Percentiles rank a stretch among this genome's conserved stretches.
Evolutionary conservation across 2,888 invertebrate genomes (phyloP).

Genomic region (Melitaea athalia): DNA sequence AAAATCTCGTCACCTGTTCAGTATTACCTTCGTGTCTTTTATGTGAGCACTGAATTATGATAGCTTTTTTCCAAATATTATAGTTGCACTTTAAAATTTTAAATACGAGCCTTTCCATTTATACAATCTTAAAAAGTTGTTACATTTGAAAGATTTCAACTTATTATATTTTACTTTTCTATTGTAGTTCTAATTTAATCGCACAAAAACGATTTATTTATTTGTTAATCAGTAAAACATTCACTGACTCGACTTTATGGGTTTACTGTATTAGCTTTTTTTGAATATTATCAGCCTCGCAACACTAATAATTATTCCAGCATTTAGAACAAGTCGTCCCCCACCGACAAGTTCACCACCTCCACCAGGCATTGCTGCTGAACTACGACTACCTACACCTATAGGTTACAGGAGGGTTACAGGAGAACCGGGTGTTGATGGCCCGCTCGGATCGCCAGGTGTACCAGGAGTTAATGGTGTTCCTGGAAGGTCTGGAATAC

Average conservation of each 20-base stretch:
- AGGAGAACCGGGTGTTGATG: slow-evolving; percentile 81
- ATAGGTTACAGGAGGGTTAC: slow-evolving; percentile 76
- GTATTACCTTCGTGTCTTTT: slow-evolving; percentile 52
- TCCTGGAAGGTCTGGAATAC: slow-evolving; percentile 85
- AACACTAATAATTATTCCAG: slow-evolving; percentile 27
- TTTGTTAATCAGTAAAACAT: too few relatives aligned
- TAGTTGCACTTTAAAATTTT: too few relatives aligned
- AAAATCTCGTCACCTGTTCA: slow-evolving; percentile 84
- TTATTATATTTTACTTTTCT: too few relatives aligned
- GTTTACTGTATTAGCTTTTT: too few relatives aligned
- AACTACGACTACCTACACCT: slow-evolving; percentile 58
- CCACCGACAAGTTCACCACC: slow-evolving; percentile 36
- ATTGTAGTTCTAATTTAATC: too few relatives aligned
- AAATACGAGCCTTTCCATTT: too few relatives aligned
- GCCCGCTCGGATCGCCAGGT: slow-evolving; percentile 83
- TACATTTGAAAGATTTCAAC: too few relatives aligned
- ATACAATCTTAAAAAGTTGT: too few relatives aligned
- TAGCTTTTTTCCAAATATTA: too few relatives aligned
- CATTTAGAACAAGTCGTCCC: slow-evolving; percentile 46
- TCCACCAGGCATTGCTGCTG: slow-evolving; percentile 34
- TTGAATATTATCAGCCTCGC: background rate
- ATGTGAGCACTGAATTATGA: slow-evolving; percentile 43
- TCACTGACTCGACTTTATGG: too few relatives aligned
- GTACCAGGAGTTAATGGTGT: slow-evolving; percentile 83
- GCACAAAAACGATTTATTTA: too few relatives aligned